Conservation (phyloP, 2,888 invertebrate species). For the Disparrhopalites patrizii region DNA sequence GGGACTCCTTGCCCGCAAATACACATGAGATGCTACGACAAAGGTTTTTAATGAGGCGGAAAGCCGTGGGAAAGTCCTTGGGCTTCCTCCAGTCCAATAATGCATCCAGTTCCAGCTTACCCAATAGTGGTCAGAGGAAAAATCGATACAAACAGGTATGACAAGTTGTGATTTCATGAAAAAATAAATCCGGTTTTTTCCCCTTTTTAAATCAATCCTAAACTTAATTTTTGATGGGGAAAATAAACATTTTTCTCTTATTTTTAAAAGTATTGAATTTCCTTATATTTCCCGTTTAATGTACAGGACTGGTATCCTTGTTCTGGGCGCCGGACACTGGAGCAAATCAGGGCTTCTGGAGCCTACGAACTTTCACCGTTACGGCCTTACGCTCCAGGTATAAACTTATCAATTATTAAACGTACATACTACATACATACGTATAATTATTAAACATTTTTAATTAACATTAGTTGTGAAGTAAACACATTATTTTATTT, state of each 20-base stretch:
- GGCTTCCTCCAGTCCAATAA: neutral
- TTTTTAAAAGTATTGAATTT: no score
- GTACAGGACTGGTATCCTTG: no score
- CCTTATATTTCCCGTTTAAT: no score
- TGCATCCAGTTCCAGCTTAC: neutral
- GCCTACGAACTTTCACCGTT: conserved; percentile 28
- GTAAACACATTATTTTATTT: no score
- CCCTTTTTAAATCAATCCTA: no score
- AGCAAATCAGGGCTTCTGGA: conserved; percentile 36
- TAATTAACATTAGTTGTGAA: neutral
- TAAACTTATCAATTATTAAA: neutral
- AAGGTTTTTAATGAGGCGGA: conserved; percentile 9
- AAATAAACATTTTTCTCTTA: no score
- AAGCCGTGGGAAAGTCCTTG: conserved; percentile 5
- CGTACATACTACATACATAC: neutral
- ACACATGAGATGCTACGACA: conserved; percentile 26
- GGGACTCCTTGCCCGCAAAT: conserved; percentile 30
- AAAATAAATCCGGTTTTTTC: no score
- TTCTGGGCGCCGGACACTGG: conserved; percentile 26
- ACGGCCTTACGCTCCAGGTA: neutral
- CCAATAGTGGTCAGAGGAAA: no score
- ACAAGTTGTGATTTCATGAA: no score
- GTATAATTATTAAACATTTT: neutral
- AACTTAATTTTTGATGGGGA: no score
- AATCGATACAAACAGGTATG: no score